Evolutionary conservation across 2,797 vertebrate species (phyloP).

Genomic region (Anguilla anguilla): DNA sequence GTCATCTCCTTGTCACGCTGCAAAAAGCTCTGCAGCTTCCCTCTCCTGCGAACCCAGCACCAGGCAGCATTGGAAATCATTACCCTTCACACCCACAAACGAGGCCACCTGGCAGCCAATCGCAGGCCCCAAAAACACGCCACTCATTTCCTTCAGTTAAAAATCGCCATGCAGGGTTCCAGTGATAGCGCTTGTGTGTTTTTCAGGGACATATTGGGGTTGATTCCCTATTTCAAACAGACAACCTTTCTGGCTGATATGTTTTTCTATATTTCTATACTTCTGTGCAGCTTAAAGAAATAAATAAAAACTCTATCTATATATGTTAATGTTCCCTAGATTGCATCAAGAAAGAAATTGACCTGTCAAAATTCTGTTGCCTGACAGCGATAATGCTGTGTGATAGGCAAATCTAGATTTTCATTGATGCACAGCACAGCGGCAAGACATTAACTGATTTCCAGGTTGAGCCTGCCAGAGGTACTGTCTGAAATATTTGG

Average conservation of each 20-base stretch:
- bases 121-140: background rate
- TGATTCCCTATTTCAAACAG: background rate
- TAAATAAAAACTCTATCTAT: background rate
- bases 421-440: slow-evolving; percentile 35
- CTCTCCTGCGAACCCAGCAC: background rate
- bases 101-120: slow-evolving; percentile 36
- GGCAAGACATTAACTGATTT: slow-evolving; percentile 33
- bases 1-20: slow-evolving; percentile 23
- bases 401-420: slow-evolving; percentile 38
- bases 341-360: slow-evolving; percentile 12
- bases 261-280: background rate
- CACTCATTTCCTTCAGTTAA: background rate
- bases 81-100: slow-evolving; percentile 57
- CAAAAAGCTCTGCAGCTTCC: background rate
- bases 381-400: slow-evolving; percentile 43
- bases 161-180: background rate
- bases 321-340: background rate
- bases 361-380: slow-evolving; percentile 25
- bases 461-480: slow-evolving; percentile 40
- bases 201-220: background rate
- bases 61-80: slow-evolving; percentile 44
- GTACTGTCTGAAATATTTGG: background rate
- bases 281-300: background rate
- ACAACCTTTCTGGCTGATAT: background rate
- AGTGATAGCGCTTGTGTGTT: background rate